phyloP scores from a whole-genome alignment of 2,797 vertebrate genomes.

The Platalea minor region DNA sequence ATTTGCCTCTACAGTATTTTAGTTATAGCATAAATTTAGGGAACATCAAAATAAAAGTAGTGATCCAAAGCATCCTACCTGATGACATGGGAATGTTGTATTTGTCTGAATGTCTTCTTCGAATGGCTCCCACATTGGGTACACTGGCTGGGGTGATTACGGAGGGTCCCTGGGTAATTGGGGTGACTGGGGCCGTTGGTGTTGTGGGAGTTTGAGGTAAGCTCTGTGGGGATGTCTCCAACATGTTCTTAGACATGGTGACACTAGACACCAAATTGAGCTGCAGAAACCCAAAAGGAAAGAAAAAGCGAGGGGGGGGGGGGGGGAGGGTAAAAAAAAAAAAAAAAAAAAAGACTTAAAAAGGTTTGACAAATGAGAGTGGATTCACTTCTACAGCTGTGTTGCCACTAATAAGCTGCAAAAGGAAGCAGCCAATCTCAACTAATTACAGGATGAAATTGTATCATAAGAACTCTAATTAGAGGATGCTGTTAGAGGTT shows the following conservation, averaged over 20 bases:
- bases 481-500: conserved; percentile 96
- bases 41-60: conserved; percentile 26
- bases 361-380: conserved; percentile 86
- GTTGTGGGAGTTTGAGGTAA: conserved; percentile 99
- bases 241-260: conserved; percentile 99
- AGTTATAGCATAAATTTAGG: neutral
- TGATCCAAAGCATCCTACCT: conserved; percentile 78
- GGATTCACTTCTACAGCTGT: conserved; percentile 92
- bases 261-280: conserved; percentile 98
- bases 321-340: no score
- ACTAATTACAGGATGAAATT: conserved; percentile 99
- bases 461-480: conserved; percentile 99
- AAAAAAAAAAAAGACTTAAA: conserved; percentile 68
- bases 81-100: conserved; percentile 98
- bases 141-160: conserved; percentile 96
- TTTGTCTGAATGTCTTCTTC: conserved; percentile 97
- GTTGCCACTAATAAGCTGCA: conserved; percentile 94
- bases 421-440: conserved; percentile 94
- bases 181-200: conserved; percentile 95
- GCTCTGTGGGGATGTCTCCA: conserved; percentile 95
- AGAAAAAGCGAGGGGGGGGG: conserved; percentile 5
- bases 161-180: conserved; percentile 96
- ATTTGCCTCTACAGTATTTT: neutral
- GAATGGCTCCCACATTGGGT: conserved; percentile 97
- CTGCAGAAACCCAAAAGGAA: conserved; percentile 77